Base-by-base conservation (phyloP, 1,140 invertebrate species). In the Adelges cooleyi region DNA sequence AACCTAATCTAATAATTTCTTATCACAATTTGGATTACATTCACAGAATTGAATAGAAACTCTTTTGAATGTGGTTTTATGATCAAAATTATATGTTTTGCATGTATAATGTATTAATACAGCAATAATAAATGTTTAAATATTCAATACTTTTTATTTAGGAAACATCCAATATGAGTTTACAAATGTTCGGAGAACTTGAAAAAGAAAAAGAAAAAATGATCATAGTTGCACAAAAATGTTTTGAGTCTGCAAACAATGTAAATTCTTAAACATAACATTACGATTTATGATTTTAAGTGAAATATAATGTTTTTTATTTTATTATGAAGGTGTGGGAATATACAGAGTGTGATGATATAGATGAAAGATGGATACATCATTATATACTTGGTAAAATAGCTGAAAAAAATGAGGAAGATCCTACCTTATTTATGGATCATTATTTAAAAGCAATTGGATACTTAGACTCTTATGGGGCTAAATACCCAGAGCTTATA, bases 371-470 rank as follows among this genome's bases (percentile, higher is more conserved):
- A 49, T 97, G 93, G 93, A 76, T 94, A 13, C 84, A 89, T 71
- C 87, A 91, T 72, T 95, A 95, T 71, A 93, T 95, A 86, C 77
- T 95, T 20, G 92, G 89, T 1, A 96, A 97, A 81, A 86, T 94
- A 49, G 80, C 84, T 0, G 90, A 94, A 73, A 95, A 94, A 72
- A 81, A 81, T 66, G 82, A 84, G 65, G 81, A 85, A 68, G 78
- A 85, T 67, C 84, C 87, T 0, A 77, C 79, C n/a, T 74, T 84
- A 27, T 92, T 86, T 75, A 75, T 95, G 17, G 78, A 85, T 67
- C 84, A 90, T 77, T 95, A 93, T 72, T 76, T 82, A 71, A 81
- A 83, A 75, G 85, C 54, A 23, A 56, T 10, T 49, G 9, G 51
- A 56, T 42, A 62, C 42, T 69, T 70, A 15, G 95, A 33, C 80